phyloP scores from a whole-genome alignment of 2,797 vertebrate genomes.

The Periophthalmus magnuspinnatus region DNA sequence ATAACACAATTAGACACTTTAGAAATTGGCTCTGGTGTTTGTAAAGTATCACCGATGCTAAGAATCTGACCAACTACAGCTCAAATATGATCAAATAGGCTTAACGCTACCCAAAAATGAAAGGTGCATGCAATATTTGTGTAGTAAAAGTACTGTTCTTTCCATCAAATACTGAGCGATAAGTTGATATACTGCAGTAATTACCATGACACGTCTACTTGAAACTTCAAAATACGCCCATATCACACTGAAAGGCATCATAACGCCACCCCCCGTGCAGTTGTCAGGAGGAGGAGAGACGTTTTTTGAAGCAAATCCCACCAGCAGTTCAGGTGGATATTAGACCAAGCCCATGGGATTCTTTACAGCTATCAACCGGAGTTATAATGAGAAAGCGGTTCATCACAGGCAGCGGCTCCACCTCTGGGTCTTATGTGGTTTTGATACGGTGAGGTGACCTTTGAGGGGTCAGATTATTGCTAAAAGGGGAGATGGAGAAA shows the following conservation, averaged over 20 bases:
- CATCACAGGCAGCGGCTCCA: not conserved
- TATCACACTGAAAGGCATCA: not conserved
- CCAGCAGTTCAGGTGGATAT: not conserved
- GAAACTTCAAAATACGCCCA: not conserved
- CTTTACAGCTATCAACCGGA: not conserved
- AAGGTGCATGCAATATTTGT: too few relatives aligned
- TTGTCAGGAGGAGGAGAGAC: not conserved
- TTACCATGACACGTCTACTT: not conserved
- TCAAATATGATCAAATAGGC: too few relatives aligned
- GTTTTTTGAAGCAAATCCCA: not conserved
- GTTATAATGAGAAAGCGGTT: not conserved
- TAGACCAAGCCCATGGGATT: conserved; percentile 7
- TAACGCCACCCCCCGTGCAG: not conserved
- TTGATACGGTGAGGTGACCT: not conserved
- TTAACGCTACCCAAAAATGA: too few relatives aligned
- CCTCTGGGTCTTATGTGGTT: conserved; percentile 5
- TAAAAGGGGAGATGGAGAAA: not conserved
- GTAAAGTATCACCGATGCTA: too few relatives aligned
- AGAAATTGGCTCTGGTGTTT: too few relatives aligned
- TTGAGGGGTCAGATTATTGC: not conserved
- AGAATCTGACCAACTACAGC: too few relatives aligned
- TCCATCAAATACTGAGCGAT: too few relatives aligned
- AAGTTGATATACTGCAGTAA: too few relatives aligned
- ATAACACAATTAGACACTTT: too few relatives aligned
- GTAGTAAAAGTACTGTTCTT: too few relatives aligned